phyloP scores from a whole-genome alignment of 2,888 invertebrate genomes.

The Parnassius smintheus region DNA sequence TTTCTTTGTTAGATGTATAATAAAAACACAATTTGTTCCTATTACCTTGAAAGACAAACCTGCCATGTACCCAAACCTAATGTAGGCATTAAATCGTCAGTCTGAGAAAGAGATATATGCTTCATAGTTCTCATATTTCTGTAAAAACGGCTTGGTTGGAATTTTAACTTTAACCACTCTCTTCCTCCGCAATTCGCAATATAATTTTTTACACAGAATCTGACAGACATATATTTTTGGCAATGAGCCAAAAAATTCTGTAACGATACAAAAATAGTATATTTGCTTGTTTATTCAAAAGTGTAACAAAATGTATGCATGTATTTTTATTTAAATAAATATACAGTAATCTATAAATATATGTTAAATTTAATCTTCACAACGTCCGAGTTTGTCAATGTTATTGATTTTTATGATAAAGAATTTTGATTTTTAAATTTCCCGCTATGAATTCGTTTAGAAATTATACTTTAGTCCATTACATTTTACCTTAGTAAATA shows the following conservation, averaged over 20 bases:
- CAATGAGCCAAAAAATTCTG: slow-evolving; percentile 47
- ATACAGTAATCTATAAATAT: no score
- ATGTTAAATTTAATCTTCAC: not conserved
- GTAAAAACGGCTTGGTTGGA: slow-evolving; percentile 39
- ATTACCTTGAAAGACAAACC: slow-evolving; percentile 52
- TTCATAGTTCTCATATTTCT: slow-evolving; percentile 64
- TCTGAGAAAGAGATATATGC: slow-evolving; percentile 66
- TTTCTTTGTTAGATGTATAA: not conserved
- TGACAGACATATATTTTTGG: slow-evolving; percentile 55
- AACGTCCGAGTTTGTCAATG: not conserved
- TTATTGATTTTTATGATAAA: slow-evolving; percentile 49
- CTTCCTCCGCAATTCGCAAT: slow-evolving; percentile 37
- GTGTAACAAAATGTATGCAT: no score
- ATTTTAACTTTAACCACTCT: slow-evolving; percentile 39
- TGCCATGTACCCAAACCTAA: slow-evolving; percentile 88
- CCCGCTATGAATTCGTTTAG: slow-evolving; percentile 36
- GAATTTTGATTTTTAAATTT: slow-evolving; percentile 43
- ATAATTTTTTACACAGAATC: slow-evolving; percentile 44
- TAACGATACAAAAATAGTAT: slow-evolving; percentile 13
- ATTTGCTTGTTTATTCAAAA: no score
- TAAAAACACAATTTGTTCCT: slow-evolving; percentile 1
- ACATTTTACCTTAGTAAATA: not conserved
- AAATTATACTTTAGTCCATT: slow-evolving; percentile 2
- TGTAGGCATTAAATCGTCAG: slow-evolving; percentile 83
- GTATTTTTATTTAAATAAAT: slow-evolving; percentile 3